A percentile compares a stretch with the other conserved stretches of the same genome.
Evolutionary conservation across 2,113 vertebrate species (phyloP).

Genomic region (Leucoraja erinaceus): DNA sequence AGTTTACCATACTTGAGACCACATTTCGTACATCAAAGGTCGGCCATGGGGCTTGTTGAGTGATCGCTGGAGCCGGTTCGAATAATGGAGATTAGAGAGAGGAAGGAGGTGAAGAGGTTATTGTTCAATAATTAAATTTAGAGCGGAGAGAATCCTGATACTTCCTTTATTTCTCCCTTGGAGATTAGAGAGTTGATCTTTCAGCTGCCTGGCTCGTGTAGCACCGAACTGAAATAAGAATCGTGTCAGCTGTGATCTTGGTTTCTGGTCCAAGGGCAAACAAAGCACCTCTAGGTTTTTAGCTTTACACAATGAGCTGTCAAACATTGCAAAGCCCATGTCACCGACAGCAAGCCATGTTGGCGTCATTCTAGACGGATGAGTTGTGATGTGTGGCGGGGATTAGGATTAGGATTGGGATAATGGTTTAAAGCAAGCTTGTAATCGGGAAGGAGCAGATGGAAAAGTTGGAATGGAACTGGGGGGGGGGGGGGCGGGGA

Average conservation of each 20-base stretch:
- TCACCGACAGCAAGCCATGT: background rate
- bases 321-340: background rate
- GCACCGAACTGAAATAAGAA: background rate
- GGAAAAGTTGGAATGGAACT: background rate
- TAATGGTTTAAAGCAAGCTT: background rate
- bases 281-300: background rate
- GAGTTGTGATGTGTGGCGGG: background rate
- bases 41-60: background rate
- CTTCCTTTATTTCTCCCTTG: background rate
- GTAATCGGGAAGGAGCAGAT: background rate
- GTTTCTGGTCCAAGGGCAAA: background rate
- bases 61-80: background rate
- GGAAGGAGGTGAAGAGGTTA: constrained; percentile 14
- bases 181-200: constrained; percentile 10
- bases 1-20: background rate
- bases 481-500: background rate
- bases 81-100: background rate
- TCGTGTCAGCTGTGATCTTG: background rate
- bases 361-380: background rate
- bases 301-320: background rate
- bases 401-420: background rate
- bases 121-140: constrained; percentile 20
- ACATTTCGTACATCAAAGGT: background rate
- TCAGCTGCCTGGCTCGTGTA: background rate
- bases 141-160: constrained; percentile 2